Evolutionary conservation across 2,113 vertebrate genomes (phyloP), one percentile per base, ranked within the genome.

Genomic region (Cyprinus carpio): DNA sequence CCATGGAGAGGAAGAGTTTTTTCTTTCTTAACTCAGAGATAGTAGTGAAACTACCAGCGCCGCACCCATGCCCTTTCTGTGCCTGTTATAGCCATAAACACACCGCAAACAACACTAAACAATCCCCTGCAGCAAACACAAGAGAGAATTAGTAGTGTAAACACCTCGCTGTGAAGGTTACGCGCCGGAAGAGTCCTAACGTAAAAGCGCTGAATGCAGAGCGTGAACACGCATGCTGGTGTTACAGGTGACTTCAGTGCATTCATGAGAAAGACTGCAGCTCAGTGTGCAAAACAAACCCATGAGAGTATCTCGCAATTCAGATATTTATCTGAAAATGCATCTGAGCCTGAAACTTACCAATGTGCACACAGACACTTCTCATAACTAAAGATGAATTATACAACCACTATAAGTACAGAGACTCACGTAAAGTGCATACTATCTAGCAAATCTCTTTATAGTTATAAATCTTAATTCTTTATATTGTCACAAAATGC

Each of bases 41-140:
- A 85, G 58, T 77, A 84, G 75, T 46, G 81, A 82, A 80, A 78
- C 51, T 27, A 54, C 25, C 65, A 60, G 37, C 81, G 23, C 87
- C 84, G 1, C 76, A 84, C 87, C 87, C 81, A 29, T 81, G 84
- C 85, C 84, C 79, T 83, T 20, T 58, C 23, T 69, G 46, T 62
- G 78, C 58, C 58, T 81, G 78, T 65, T 81, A 64, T 65, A 81
- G 37, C 11, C 12, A 64, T 46, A 80, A 80, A 80, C 58, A 83
- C 16, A 88, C 29, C 75, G 74, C 23, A 2, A 82, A 82, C 79
- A 83, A 84, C 49, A 49, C 54, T 46, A 56, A 84, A 78, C 83
- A 84, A 69, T 12, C 20, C 46, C 12, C 6, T 27, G 37, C 65
- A 56, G 12, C 3, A 40, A 56, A 79, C 77, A 79, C 18, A 43